Percentiles rank a stretch among this genome's conserved stretches.
These are phyloP conservation scores for Dasyornis broadbenti DNA, from an alignment of 2,113 vertebrate species.

Conservation along the genomic window DNA sequence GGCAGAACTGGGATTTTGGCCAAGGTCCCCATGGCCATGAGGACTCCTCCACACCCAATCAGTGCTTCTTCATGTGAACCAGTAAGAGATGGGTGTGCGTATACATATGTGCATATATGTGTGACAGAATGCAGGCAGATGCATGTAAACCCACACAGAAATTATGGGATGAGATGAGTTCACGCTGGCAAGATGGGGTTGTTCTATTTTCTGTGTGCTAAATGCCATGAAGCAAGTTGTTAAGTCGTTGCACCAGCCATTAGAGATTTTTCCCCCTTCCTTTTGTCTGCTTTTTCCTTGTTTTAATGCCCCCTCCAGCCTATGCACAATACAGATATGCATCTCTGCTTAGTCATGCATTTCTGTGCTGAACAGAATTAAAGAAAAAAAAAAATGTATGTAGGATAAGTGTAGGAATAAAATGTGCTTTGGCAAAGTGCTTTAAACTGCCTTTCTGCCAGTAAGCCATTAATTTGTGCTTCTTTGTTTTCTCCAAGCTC, in stretches of 20 bases:
- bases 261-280: not conserved
- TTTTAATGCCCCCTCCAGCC: not conserved
- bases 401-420: conserved; percentile 45
- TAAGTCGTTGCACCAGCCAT: not conserved
- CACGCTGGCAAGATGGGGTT: not conserved
- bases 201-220: not conserved
- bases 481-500: conserved; percentile 61
- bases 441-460: conserved; percentile 52
- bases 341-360: not conserved
- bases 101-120: rapidly evolving
- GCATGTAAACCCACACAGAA: not conserved
- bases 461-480: conserved; percentile 62
- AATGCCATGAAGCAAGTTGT: not conserved
- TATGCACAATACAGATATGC: not conserved
- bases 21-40: rapidly evolving
- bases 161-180: not conserved
- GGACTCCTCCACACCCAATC: rapidly evolving
- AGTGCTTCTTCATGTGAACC: rapidly evolving
- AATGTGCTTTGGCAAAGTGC: conserved; percentile 38
- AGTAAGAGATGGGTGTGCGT: rapidly evolving
- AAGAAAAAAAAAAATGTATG: conserved; percentile 36
- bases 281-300: not conserved
- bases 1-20: not conserved
- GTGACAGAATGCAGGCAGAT: not conserved
- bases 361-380: not conserved